Evolutionary conservation across 2,113 vertebrate genomes (phyloP).

Genomic region (Chloroceryle aenea): DNA sequence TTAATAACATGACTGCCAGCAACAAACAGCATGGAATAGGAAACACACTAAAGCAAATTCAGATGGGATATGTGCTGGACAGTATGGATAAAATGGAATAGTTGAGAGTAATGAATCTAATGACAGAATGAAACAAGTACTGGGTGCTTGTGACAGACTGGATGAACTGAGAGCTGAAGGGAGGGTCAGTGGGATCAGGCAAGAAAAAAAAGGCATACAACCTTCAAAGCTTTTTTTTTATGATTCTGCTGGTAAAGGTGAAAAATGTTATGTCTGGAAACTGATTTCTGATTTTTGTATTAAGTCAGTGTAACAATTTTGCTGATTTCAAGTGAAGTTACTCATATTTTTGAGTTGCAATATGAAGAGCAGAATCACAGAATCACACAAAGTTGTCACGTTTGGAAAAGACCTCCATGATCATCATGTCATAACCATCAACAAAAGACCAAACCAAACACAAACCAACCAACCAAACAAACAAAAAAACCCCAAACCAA

Average conservation of each 20-base stretch:
- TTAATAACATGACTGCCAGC: not conserved
- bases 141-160: not conserved
- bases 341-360: not conserved
- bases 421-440: too few relatives aligned
- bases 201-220: not conserved
- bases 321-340: not conserved
- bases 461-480: too few relatives aligned
- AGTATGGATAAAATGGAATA: not conserved
- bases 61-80: not conserved
- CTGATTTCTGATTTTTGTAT: not conserved
- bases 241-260: not conserved
- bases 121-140: not conserved
- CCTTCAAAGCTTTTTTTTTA: not conserved
- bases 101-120: not conserved
- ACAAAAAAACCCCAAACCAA: too few relatives aligned
- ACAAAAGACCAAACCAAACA: too few relatives aligned
- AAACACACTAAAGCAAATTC: not conserved
- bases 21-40: not conserved
- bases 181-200: not conserved
- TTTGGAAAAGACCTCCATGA: too few relatives aligned
- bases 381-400: too few relatives aligned
- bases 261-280: not conserved
- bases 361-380: not conserved
- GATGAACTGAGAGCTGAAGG: not conserved
- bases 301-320: not conserved